These are phyloP conservation scores for Omphaloscelis lunosa DNA, from an alignment of 2,888 invertebrate species.

Conservation along the genomic window DNA sequence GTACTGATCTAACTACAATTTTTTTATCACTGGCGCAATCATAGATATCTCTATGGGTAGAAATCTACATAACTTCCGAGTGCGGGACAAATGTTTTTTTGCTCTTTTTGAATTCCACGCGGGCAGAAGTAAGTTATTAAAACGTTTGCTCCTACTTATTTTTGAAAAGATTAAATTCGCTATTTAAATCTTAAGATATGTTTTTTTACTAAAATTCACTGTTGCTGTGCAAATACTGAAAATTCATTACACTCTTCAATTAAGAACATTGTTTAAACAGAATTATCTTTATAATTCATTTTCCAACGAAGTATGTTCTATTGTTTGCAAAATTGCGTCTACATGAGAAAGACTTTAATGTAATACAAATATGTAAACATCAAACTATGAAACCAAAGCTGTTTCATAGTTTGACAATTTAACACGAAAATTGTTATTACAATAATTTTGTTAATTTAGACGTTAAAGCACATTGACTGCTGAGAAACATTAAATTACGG, in stretches of 20 bases:
- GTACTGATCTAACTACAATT: neutral
- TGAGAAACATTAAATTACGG: neutral
- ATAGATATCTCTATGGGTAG: neutral
- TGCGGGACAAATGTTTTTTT: neutral
- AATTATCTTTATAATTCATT: neutral
- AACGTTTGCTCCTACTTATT: neutral
- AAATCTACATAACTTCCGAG: neutral
- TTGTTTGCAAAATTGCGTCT: constrained; percentile 8
- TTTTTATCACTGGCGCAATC: neutral
- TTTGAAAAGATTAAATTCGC: neutral
- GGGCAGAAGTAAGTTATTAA: neutral
- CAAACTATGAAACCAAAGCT: too few species aligned
- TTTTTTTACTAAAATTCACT: neutral
- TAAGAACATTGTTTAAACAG: neutral
- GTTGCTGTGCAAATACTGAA: neutral
- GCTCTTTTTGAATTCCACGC: neutral
- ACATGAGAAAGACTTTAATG: neutral
- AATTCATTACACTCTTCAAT: constrained; percentile 1
- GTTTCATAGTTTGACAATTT: neutral
- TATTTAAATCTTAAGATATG: neutral
- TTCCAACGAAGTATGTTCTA: neutral
- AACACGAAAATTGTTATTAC: too few species aligned
- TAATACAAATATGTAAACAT: neutral
- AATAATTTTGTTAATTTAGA: too few species aligned
- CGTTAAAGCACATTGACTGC: too few species aligned